Conservation (phyloP, 2,888 invertebrate species). For the Xestia xanthographa region DNA sequence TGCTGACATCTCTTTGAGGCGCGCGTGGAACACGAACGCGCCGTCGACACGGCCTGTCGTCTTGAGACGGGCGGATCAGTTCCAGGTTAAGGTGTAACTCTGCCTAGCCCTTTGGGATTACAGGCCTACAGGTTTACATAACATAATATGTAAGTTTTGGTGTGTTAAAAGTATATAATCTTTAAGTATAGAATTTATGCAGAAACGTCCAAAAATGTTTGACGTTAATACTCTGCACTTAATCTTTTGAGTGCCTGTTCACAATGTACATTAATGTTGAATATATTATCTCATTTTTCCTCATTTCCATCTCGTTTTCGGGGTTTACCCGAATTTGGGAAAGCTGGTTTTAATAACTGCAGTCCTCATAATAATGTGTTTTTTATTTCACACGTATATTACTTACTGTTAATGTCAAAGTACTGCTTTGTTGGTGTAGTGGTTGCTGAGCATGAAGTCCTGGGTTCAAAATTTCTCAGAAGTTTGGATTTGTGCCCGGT, state of each 20-base stretch:
- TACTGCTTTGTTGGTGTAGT: too few relatives aligned
- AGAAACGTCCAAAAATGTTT: slow-evolving; percentile 22
- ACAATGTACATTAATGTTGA: slow-evolving; percentile 44
- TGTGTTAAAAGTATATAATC: neutral
- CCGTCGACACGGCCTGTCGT: too few relatives aligned
- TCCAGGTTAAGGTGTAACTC: neutral
- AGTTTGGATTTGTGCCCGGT: too few relatives aligned
- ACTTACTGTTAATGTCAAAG: neutral
- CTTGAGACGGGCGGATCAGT: too few relatives aligned
- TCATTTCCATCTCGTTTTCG: slow-evolving; percentile 34
- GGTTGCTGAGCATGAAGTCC: too few relatives aligned
- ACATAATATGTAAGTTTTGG: neutral
- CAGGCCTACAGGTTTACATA: neutral
- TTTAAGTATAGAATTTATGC: neutral
- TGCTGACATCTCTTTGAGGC: too few relatives aligned
- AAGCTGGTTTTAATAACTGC: neutral
- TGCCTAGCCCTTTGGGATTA: neutral
- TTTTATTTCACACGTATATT: neutral
- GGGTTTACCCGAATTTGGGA: neutral
- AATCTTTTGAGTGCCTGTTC: slow-evolving; percentile 61
- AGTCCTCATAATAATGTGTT: neutral
- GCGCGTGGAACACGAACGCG: too few relatives aligned
- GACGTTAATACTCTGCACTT: slow-evolving; percentile 35
- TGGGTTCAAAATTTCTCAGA: too few relatives aligned
- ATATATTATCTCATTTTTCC: slow-evolving; percentile 52